A percentile compares a stretch with the other conserved stretches of the same genome.
phyloP scores from a whole-genome alignment of 2,113 vertebrate species.

The Cyrtonyx montezumae region DNA sequence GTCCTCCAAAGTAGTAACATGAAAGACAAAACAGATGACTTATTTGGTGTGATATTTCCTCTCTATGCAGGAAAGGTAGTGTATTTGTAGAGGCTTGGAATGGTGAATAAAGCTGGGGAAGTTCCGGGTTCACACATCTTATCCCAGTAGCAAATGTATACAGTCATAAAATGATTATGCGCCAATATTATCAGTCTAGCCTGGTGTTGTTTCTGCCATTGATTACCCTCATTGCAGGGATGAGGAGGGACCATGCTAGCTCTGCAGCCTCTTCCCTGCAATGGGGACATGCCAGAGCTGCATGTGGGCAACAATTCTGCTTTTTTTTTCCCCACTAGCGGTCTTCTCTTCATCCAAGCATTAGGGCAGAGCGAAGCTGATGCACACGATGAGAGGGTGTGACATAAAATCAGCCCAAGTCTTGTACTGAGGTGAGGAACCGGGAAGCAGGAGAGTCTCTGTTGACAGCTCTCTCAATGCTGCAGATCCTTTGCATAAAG shows the following conservation, averaged over 20 bases:
- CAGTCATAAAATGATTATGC: background rate
- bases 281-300: background rate
- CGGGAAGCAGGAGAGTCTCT: fast-evolving
- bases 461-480: background rate
- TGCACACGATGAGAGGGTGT: fast-evolving
- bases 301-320: background rate
- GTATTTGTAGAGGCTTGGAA: background rate
- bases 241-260: background rate
- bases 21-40: background rate
- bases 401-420: background rate
- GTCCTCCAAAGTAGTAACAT: background rate
- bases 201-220: background rate
- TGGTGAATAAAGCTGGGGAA: background rate
- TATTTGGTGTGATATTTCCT: background rate
- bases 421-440: background rate
- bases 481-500: background rate
- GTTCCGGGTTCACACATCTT: background rate
- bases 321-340: fast-evolving
- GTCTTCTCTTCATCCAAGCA: background rate
- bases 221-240: background rate
- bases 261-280: background rate
- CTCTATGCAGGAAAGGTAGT: background rate
- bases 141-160: background rate
- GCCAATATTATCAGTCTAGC: background rate
- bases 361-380: background rate